Evolutionary conservation across 2,888 invertebrate species (phyloP), one percentile per base, ranked within the genome.

Genomic region (Eupithecia pulchellata): DNA sequence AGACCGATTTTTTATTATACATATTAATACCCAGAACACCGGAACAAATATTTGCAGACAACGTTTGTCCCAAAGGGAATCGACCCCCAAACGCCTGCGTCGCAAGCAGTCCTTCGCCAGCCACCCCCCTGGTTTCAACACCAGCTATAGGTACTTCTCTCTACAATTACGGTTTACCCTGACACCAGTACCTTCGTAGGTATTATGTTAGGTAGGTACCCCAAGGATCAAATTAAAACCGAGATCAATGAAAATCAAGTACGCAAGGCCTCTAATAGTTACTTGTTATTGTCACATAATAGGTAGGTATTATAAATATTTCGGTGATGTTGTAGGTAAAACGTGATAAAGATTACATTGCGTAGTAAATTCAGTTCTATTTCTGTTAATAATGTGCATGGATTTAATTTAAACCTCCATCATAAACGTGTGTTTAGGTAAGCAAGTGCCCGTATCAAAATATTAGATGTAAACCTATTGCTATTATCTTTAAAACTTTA

Each of bases 141-240:
- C n/a, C n/a, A n/a, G n/a, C n/a, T n/a, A 13, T 57, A 57, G 17
- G 17, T 60, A 36, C 34, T 8, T 34, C 36, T 61, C 34, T 13
- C 11, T 34, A 61, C 9, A 13, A 61, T 61, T 61, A 34, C 25
- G 61, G 32, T 32, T 60, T 13, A 61, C 61, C 61, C 34, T 20
- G 8, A 32, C 13, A 34, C n/a, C 61, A 52, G 52, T 47, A 47
- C 1, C n/a, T 42, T n/a, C 2, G 42, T 42, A 8, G 42, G 20
- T 9, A 47, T 47, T 47, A 2, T 47, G 9, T n/a, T 47, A 1
- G 20, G n/a, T 34, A 34, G 34, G 34, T 34, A 11, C 36, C 17
- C 17, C 17, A 17, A 17, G 1, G n/a, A 4, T 42, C 17, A 39
- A 5, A 17, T 0, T 1, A 39, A 20, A 9, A 8, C 47, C 47